Conservation (phyloP, 2,888 invertebrate genomes). For the Thereva nobilitata region DNA sequence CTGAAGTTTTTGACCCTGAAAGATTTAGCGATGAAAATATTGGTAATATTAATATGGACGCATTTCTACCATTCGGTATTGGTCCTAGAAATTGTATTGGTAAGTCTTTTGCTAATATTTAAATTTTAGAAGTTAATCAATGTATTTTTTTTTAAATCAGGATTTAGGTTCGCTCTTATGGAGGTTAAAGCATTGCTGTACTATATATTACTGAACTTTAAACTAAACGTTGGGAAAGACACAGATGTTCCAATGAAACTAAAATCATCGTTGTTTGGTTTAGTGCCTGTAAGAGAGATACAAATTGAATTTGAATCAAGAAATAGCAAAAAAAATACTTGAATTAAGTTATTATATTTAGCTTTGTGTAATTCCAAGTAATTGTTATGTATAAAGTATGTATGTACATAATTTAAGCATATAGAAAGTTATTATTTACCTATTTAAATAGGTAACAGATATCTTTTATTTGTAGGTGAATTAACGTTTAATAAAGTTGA, state of each 20-base stretch:
- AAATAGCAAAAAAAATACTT: no score
- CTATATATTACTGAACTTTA: background rate
- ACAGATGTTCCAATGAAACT: slow-evolving; percentile 1
- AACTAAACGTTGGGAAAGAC: background rate
- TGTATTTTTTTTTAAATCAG: background rate
- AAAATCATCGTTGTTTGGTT: background rate
- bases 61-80: slow-evolving; percentile 59
- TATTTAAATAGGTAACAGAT: no score
- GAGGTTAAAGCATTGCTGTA: slow-evolving; percentile 11
- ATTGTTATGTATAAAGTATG: no score
- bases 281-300: background rate
- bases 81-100: slow-evolving; percentile 64
- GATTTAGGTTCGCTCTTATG: slow-evolving; percentile 8
- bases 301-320: background rate
- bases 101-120: slow-evolving; percentile 41
- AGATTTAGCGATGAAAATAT: background rate
- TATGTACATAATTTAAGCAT: no score
- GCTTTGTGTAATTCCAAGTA: no score
- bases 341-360: no score
- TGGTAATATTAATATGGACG: slow-evolving; percentile 45
- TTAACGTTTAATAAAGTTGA: no score
- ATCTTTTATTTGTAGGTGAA: no score
- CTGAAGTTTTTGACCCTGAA: slow-evolving; percentile 50
- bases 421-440: no score
- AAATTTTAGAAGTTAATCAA: background rate